Conservation (phyloP, 2,113 vertebrate species). For the Uropsilus gracilis region DNA sequence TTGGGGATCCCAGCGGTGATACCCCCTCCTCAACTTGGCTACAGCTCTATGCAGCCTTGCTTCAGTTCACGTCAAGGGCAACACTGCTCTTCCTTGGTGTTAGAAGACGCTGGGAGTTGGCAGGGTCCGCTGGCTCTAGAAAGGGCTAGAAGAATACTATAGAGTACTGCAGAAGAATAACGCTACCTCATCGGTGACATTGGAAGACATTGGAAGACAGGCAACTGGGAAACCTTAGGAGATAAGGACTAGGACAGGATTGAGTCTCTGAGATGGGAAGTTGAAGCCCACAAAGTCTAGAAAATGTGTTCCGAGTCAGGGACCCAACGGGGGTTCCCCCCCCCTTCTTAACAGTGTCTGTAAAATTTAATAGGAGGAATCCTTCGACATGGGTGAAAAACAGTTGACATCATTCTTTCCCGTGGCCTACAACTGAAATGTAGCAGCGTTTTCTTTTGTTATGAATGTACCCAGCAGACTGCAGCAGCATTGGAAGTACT, state of each 20-base stretch:
- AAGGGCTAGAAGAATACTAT: neutral
- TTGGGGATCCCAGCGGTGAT: neutral
- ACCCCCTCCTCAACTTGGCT: neutral
- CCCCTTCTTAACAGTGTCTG: neutral
- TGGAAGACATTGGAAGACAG: too few relatives aligned
- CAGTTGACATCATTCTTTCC: neutral
- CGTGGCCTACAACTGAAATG: neutral
- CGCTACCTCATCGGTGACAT: too few relatives aligned
- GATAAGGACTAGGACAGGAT: neutral
- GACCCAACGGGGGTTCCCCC: too few relatives aligned
- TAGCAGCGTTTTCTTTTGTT: neutral
- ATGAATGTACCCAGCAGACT: neutral
- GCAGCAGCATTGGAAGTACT: neutral
- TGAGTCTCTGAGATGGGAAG: neutral
- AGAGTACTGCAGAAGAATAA: neutral
- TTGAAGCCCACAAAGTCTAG: neutral
- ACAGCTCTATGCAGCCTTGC: neutral
- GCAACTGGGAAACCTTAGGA: neutral
- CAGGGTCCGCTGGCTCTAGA: neutral
- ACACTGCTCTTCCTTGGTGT: neutral
- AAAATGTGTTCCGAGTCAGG: neutral
- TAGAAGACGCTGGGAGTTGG: neutral
- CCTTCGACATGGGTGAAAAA: neutral
- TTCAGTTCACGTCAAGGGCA: neutral
- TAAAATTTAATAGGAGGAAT: neutral